Base-by-base conservation (phyloP, 2,113 vertebrate species). In the Hipposideros armiger region DNA sequence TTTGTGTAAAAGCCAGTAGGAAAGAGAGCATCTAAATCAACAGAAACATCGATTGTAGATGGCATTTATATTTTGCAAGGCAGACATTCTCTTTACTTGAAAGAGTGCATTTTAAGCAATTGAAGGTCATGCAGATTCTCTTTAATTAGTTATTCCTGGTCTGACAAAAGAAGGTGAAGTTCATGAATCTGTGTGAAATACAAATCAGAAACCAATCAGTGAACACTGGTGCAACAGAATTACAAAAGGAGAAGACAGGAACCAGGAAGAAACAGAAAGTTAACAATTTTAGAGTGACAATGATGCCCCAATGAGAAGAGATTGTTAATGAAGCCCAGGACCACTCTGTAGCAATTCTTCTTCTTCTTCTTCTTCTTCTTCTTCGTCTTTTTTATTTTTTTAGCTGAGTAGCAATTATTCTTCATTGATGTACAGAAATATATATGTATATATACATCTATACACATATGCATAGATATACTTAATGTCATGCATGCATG, bases 171-270 rank as follows among this genome's bases (percentile, higher is more conserved):
- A 56, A 89, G 73, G 74, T 58, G 47, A 82, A 81, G 64, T 94
- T 95, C 67, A 78, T n/a, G 32, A 82, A 91, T 82, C 36, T 40
- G 54, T 73, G 92, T 88, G 77, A 95, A 94, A 95, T 91, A 82
- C 30, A 94, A 84, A 90, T 72, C 70, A 76, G 58, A 95, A 94
- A 95, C 36, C 11, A 72, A 56, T 86, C 72, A 62, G 81, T 40
- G 60, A 54, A 52, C 45, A 67, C n/a, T 69, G 40, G 78, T 84
- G 56, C 20, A 78, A 78, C 24, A 82, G 52, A 67, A 67, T 82
- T 72, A 74, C 14, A 40, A 74, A 76, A 94, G 87, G 32, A 94
- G 87, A 80, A 30, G 30, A 76, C 32, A 36, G 81, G 45, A 90
- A 76, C 30, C 19, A 85, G 45, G 19, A 64, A 69, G 45, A 77